A percentile compares a stretch with the other conserved stretches of the same genome.
These are phyloP conservation scores for Sminthurinus aureus DNA, from an alignment of 2,888 invertebrate species.

Conservation along the genomic window DNA sequence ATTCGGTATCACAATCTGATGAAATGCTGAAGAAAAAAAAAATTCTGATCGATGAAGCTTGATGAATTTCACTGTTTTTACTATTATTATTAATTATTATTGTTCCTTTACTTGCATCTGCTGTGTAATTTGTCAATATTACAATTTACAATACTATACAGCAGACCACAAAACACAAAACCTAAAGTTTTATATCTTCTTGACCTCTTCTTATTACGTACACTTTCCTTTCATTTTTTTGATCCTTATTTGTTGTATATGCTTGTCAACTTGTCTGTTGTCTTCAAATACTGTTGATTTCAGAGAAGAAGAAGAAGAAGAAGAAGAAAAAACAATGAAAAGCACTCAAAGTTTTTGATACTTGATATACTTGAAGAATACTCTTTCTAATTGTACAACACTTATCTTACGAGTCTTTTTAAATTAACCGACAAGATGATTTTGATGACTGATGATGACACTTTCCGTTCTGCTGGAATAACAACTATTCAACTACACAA, in stretches of 20 bases:
- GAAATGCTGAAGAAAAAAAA: not conserved
- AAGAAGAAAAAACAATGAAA: conserved; percentile 9
- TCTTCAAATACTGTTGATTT: not conserved
- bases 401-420: no score
- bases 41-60: not conserved
- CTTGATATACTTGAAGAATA: not conserved
- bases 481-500: no score
- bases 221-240: not conserved
- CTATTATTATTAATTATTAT: not conserved
- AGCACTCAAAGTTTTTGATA: not conserved
- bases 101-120: not conserved
- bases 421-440: no score
- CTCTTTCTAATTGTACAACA: no score
- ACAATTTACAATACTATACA: conserved; percentile 7
- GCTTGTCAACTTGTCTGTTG: not conserved
- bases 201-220: conserved; percentile 8
- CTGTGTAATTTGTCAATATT: not conserved
- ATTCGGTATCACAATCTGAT: conserved; percentile 1
- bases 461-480: no score
- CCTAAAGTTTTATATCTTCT: no score
- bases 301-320: not conserved
- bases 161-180: not conserved
- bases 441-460: no score
- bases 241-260: not conserved
- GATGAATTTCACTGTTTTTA: conserved; percentile 10